Base-by-base conservation (phyloP, 2,888 invertebrate genomes). In the Pocota personata region DNA sequence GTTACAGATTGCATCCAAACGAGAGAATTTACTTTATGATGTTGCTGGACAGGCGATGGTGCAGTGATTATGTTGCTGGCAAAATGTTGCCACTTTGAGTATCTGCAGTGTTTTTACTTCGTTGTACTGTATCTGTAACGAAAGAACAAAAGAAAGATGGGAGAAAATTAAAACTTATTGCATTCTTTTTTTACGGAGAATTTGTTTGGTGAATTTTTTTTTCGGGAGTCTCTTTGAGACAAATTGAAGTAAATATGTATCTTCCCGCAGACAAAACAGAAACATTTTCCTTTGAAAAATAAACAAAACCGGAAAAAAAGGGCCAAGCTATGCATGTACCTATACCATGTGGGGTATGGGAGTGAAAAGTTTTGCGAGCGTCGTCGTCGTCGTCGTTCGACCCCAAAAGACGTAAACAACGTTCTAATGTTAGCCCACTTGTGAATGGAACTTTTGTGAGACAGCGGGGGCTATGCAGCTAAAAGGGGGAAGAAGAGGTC, bases 81-180 rank as follows among this genome's bases (percentile, higher is more conserved):
- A 43, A 48, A 55, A 57, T 69, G 60, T 69, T 57, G 69, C 76
- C 60, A 82, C 50, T 12, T 24, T 14, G 27, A 50, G 40, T 35
- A 58, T 46, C 57, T 46, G 52, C 46, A n/a, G n/a, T n/a, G n/a
- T n/a, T n/a, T n/a, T n/a, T n/a, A 24, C 21, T 62, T 43, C 37
- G n/a, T 43, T 73, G 50, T 69, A 46, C n/a, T 72, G 55, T 66
- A 82, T 86, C 86, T 86, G 86, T 37, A 86, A 82, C 66, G 76
- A 79, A 57, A 71, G 71, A 77, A 43, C 71, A 76, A 62, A 76
- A 82, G 60, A 37, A 48, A 72, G 19, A 64, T 76, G 58, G 48
- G 67, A 40, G 86, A 72, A 86, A 86, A 86, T 86, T 86, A 86
- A 86, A 77, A 86, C 82, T 86, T 86, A 86, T 86, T 86, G 67